Evolutionary conservation across 2,888 invertebrate genomes (phyloP).

Genomic region (Sisyra terminalis): DNA sequence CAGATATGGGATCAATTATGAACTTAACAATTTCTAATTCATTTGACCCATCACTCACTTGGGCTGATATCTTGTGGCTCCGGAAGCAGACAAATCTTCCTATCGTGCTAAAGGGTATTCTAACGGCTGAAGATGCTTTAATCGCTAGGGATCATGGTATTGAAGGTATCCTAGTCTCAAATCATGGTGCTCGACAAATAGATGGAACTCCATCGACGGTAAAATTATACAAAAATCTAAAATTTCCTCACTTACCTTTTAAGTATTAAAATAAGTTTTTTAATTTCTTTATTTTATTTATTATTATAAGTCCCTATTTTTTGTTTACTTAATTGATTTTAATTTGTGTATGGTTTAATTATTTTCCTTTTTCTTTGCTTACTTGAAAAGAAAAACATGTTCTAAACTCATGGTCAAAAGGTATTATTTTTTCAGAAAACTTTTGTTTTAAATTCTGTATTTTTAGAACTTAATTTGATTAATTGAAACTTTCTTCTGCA

Average conservation of each 20-base stretch:
- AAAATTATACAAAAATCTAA: slow-evolving; percentile 13
- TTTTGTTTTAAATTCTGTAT: too few relatives aligned
- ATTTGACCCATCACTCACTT: slow-evolving; percentile 66
- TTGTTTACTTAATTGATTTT: background rate
- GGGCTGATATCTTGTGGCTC: slow-evolving; percentile 81
- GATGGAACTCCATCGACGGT: slow-evolving; percentile 75
- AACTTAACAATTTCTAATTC: slow-evolving; percentile 59
- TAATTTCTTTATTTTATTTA: too few relatives aligned
- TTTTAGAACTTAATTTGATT: too few relatives aligned
- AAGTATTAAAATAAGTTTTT: too few relatives aligned
- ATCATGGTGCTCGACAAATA: slow-evolving; percentile 84
- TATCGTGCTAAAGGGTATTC: slow-evolving; percentile 70
- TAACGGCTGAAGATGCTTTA: slow-evolving; percentile 73
- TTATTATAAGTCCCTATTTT: background rate
- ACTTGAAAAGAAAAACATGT: too few relatives aligned
- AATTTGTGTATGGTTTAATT: too few relatives aligned
- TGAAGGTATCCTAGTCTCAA: slow-evolving; percentile 73
- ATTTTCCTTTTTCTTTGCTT: too few relatives aligned
- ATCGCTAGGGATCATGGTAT: slow-evolving; percentile 58
- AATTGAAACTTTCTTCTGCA: too few relatives aligned
- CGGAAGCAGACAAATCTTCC: slow-evolving; percentile 62
- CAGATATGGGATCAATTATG: slow-evolving; percentile 52
- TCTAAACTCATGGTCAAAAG: too few relatives aligned
- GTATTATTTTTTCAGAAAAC: too few relatives aligned
- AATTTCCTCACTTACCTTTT: too few relatives aligned